phyloP scores from a whole-genome alignment of 30 jellyfish, hydroid and myxozoan species.

The Pseudorhiza aurosa region DNA sequence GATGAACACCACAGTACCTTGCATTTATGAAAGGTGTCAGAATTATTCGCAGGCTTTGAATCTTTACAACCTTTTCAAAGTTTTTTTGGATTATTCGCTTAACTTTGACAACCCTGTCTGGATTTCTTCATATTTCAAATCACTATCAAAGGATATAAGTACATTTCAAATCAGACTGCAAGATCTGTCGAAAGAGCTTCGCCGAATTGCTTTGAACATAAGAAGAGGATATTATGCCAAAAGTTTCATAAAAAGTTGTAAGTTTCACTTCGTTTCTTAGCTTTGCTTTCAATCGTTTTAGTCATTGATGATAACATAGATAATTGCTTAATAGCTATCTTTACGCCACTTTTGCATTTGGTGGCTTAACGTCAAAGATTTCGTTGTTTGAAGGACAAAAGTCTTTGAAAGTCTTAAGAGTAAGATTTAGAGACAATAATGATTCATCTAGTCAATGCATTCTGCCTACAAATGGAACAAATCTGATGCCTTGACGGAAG shows the following conservation, averaged over 20 bases:
- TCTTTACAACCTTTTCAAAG: slow-evolving; percentile 44
- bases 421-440: too few relatives aligned
- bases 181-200: slow-evolving; percentile 3
- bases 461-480: too few relatives aligned
- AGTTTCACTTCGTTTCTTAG: background rate
- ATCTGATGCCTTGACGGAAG: too few relatives aligned
- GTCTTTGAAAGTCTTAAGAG: too few relatives aligned
- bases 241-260: slow-evolving; percentile 17
- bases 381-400: too few relatives aligned
- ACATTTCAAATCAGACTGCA: slow-evolving; percentile 1
- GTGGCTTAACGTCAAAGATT: too few relatives aligned
- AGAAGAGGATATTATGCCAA: slow-evolving; percentile 34
- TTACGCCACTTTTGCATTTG: too few relatives aligned
- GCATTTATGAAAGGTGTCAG: slow-evolving; percentile 20
- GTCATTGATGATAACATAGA: too few relatives aligned
- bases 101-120: slow-evolving; percentile 54
- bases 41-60: slow-evolving; percentile 28
- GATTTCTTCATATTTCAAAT: slow-evolving; percentile 30
- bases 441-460: too few relatives aligned
- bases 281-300: background rate
- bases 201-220: slow-evolving; percentile 27
- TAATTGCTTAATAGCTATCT: too few relatives aligned
- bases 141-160: slow-evolving; percentile 19
- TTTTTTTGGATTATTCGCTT: slow-evolving; percentile 46
- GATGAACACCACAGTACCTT: slow-evolving; percentile 54